Base-by-base conservation (phyloP, 2,888 invertebrate species). In the Aquatica leii region DNA sequence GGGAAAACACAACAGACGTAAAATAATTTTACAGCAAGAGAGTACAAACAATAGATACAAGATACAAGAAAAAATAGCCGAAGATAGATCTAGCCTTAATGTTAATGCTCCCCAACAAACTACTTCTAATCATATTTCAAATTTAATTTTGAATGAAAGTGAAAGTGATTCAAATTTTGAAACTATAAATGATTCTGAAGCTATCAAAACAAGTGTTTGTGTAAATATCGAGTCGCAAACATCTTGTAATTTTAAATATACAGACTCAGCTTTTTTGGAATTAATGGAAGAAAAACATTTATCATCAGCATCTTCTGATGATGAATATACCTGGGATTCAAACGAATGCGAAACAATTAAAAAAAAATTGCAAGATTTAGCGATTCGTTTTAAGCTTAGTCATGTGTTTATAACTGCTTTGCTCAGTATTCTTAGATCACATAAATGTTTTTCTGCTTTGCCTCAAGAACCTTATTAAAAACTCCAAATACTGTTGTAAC, bases 381-480 rank as follows among this genome's bases (percentile, higher is more conserved):
- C 37, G 2, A 12, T 37, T 37, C 3, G 2, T 12, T 37, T 12
- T 11, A 37, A 37, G 14, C 37, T 37, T 12, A 37, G 14, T 37
- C 37, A 37, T 37, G n/a, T 37, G 2, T 11, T 12, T 37, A 11
- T 37, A 37, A 37, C 37, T 5, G 37, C 37, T 12, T 12, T 37
- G 37, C 14, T 37, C 2, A 3, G 5, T 37, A 11, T 37, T 37
- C 37, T 37, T 12, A 37, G 11, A 12, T 37, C 37, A 37, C 37
- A 37, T 37, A 6, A 3, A 3, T 37, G 37, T 37, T 37, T 37
- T 37, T 11, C 5, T 37, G 20, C 4, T 54, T 55, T 67, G 35
- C 61, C 64, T 53, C 64, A 12, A 15, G 67, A 48, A 62, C 62
- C 34, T 50, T 64, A 9, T 48, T 64, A 21, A 21, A 15, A 46